These are phyloP conservation scores for Potamarius usumacintae DNA, from an alignment of 2,113 vertebrate genomes.

Conservation along the genomic window DNA sequence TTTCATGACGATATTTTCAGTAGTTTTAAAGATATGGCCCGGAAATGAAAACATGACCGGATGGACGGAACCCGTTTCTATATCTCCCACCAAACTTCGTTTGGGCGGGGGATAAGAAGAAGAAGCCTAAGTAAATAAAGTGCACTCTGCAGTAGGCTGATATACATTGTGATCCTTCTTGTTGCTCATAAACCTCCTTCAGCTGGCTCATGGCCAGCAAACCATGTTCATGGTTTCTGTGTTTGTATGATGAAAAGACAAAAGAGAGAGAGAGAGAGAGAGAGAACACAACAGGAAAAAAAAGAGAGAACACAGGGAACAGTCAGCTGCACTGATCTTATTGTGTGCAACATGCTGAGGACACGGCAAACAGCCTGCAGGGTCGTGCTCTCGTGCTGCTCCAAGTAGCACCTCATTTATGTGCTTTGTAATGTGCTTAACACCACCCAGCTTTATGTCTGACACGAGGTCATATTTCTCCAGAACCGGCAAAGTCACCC, in stretches of 20 bases:
- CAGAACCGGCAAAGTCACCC: constrained; percentile 34
- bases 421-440: constrained; percentile 44
- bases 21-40: too few species aligned
- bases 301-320: not conserved
- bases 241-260: not conserved
- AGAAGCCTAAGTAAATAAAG: too few species aligned
- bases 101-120: too few species aligned
- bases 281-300: constrained; percentile 8
- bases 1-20: too few species aligned
- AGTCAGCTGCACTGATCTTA: constrained; percentile 20
- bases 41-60: too few species aligned
- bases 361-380: constrained; percentile 28
- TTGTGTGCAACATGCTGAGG: constrained; percentile 28
- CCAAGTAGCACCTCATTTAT: constrained; percentile 42
- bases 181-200: not conserved
- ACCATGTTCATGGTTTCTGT: not conserved
- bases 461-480: constrained; percentile 23
- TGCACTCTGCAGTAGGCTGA: too few species aligned
- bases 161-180: not conserved
- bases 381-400: constrained; percentile 7
- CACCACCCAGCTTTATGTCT: constrained; percentile 32
- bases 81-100: too few species aligned
- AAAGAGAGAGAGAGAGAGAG: not conserved
- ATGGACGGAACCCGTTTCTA: too few species aligned
- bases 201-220: constrained; percentile 11